These are phyloP conservation scores for Gasterosteus nipponicus DNA, from an alignment of 2,113 vertebrate genomes.

Conservation along the genomic window DNA sequence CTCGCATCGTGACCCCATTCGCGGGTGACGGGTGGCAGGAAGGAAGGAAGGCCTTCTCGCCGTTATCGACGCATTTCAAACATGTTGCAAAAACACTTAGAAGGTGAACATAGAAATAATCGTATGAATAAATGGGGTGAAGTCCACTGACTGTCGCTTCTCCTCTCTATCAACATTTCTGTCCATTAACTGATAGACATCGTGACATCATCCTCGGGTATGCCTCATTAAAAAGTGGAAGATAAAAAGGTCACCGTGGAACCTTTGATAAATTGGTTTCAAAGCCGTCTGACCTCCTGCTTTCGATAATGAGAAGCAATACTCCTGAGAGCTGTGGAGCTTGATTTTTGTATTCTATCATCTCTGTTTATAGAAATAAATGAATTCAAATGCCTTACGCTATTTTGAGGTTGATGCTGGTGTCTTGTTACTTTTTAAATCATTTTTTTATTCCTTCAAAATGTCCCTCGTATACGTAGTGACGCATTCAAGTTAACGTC, in stretches of 20 bases:
- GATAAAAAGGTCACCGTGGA: constrained; percentile 56
- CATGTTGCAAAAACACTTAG: background rate
- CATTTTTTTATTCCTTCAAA: too few relatives aligned
- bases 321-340: constrained; percentile 19
- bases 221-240: constrained; percentile 51
- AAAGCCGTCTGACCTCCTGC: constrained; percentile 53
- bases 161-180: constrained; percentile 11
- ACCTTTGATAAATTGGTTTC: constrained; percentile 72
- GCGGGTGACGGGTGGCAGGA: constrained; percentile 18
- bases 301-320: constrained; percentile 59
- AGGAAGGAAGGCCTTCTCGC: constrained; percentile 1
- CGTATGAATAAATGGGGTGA: background rate
- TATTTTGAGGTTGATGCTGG: constrained; percentile 41
- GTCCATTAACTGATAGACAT: constrained; percentile 28
- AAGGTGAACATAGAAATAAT: background rate
- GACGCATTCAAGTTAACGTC: background rate
- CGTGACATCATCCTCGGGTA: constrained; percentile 35
- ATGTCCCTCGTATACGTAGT: background rate
- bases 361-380: constrained; percentile 28
- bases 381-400: constrained; percentile 30
- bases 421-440: constrained; percentile 14
- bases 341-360: constrained; percentile 39
- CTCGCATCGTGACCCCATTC: constrained; percentile 46
- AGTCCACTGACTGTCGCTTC: background rate
- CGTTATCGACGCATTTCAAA: background rate